Conservation (phyloP, 2,113 vertebrate species). For the Xyrauchen texanus region DNA sequence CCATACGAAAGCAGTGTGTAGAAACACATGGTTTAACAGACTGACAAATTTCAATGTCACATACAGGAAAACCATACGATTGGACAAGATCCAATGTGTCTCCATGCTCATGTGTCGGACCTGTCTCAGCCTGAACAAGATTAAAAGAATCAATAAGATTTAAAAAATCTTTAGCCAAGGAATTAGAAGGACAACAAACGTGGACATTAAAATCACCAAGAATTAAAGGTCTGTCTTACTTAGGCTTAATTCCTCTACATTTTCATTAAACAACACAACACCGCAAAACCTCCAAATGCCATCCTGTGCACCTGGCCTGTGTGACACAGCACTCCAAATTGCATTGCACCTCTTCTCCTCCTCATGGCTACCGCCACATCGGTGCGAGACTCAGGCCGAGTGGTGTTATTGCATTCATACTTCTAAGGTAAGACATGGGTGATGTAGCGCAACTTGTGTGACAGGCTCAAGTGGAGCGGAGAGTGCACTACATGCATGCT, state of each 20-base stretch:
- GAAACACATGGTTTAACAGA: background rate
- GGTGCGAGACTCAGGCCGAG: background rate
- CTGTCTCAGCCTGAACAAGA: too few relatives aligned
- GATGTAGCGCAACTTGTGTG: background rate
- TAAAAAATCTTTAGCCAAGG: background rate
- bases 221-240: too few relatives aligned
- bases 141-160: too few relatives aligned
- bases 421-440: conserved; percentile 23
- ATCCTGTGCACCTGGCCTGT: conserved; percentile 24
- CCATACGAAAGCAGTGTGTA: too few relatives aligned
- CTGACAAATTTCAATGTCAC: background rate
- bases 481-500: background rate
- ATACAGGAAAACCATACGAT: background rate
- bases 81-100: background rate
- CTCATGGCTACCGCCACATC: background rate
- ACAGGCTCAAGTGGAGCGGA: too few relatives aligned
- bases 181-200: too few relatives aligned
- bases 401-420: conserved; percentile 37
- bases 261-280: background rate
- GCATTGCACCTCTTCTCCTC: background rate
- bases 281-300: background rate
- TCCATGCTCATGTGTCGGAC: background rate
- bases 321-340: conserved; percentile 34
- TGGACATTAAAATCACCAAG: too few relatives aligned
- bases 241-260: too few relatives aligned